These are phyloP conservation scores for Chymomyza costata DNA, from an alignment of 1,140 invertebrate species.

Conservation along the genomic window DNA sequence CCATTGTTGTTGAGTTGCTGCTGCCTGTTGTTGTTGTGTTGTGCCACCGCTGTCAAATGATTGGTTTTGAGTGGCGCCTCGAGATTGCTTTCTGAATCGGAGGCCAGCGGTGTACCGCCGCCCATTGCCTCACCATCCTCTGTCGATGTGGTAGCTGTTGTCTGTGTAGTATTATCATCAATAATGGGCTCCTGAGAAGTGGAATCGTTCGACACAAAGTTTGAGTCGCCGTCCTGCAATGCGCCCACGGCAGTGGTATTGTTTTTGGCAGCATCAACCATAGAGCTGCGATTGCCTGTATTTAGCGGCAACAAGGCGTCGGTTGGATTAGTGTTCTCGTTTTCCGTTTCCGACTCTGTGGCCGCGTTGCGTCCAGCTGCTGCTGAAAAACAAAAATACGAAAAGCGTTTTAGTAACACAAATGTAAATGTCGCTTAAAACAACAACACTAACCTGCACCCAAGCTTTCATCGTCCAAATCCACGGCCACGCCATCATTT, in stretches of 20 bases:
- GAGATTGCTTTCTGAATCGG: conserved; percentile 77
- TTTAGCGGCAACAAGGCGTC: conserved; percentile 32
- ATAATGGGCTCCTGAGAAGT: conserved; percentile 70
- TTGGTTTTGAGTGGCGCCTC: conserved; percentile 78
- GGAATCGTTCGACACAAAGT: conserved; percentile 72
- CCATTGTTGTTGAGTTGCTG: conserved; percentile 44
- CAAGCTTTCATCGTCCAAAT: conserved; percentile 71
- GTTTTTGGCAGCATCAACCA: conserved; percentile 62
- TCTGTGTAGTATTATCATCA: conserved; percentile 73
- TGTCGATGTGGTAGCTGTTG: conserved; percentile 69
- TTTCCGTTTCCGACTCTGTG: conserved; percentile 75
- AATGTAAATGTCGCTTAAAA: not conserved
- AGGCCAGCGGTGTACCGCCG: conserved; percentile 49
- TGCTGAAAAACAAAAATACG: conserved; percentile 48
- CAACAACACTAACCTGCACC: conserved; percentile 75
- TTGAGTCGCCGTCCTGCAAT: conserved; percentile 65
- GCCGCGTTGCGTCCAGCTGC: conserved; percentile 78
- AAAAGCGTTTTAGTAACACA: not conserved
- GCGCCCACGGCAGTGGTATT: conserved; percentile 62
- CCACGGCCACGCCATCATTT: conserved; percentile 69
- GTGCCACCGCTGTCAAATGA: conserved; percentile 23
- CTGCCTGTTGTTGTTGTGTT: conserved; percentile 44
- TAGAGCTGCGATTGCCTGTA: conserved; percentile 25
- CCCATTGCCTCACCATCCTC: conserved; percentile 57
- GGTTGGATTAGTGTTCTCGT: conserved; percentile 75